Evolutionary conservation across 2,113 vertebrate species (phyloP).

Genomic region (Promerops cafer): DNA sequence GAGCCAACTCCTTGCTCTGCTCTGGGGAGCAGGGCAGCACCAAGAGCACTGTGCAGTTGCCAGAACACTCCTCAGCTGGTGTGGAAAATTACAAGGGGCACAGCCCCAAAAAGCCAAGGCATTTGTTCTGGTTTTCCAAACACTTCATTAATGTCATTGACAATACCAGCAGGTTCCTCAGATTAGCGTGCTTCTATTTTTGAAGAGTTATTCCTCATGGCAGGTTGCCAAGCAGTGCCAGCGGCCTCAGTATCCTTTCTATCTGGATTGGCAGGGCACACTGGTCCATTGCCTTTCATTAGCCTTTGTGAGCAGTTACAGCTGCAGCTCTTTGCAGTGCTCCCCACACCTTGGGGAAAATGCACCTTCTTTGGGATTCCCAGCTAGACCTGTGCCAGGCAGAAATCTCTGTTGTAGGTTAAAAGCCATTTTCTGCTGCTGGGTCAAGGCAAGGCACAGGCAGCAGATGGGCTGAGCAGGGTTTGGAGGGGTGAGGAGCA

Average conservation of each 20-base stretch:
- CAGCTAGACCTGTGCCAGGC: background rate
- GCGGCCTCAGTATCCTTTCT: background rate
- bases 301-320: background rate
- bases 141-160: slow-evolving; percentile 35
- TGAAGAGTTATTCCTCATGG: slow-evolving; percentile 38
- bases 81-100: slow-evolving; percentile 26
- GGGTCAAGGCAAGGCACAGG: background rate
- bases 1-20: rapidly evolving
- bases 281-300: background rate
- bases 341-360: background rate
- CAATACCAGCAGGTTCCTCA: slow-evolving; percentile 47
- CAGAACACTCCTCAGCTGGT: rapidly evolving
- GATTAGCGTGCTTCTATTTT: slow-evolving; percentile 62
- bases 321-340: background rate
- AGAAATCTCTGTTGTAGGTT: background rate
- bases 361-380: background rate
- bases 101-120: background rate
- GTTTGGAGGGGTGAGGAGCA: background rate
- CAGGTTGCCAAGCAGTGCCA: slow-evolving; percentile 12
- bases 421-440: background rate
- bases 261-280: slow-evolving; percentile 54
- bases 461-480: background rate
- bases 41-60: rapidly evolving
- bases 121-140: slow-evolving; percentile 23
- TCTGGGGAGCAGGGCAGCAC: background rate